A percentile compares a stretch with the other conserved stretches of the same genome.
phyloP scores from a whole-genome alignment of 2,888 invertebrate species.

The Drosophila prolongata region DNA sequence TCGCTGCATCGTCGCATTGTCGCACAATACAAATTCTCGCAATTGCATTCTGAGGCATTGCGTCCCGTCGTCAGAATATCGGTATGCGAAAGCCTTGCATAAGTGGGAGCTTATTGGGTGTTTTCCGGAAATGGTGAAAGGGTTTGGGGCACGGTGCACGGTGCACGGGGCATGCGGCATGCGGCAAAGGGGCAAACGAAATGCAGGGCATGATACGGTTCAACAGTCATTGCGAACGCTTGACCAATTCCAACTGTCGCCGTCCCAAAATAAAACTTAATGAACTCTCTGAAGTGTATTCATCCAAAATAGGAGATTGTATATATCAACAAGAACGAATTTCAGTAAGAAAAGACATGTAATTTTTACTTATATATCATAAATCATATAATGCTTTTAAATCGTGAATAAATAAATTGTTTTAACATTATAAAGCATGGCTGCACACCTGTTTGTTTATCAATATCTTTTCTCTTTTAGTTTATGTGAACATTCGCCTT shows the following conservation, averaged over 20 bases:
- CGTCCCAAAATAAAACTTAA: conserved; percentile 5
- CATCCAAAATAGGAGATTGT: not conserved
- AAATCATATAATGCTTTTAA: too few relatives aligned
- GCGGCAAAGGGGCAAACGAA: not conserved
- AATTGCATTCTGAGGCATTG: conserved; percentile 34
- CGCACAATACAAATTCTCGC: conserved; percentile 35
- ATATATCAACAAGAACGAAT: not conserved
- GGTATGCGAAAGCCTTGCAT: conserved; percentile 32
- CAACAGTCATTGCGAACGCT: not conserved
- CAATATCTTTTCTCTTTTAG: too few relatives aligned
- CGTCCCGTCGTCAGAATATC: conserved; percentile 15
- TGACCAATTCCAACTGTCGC: conserved; percentile 6
- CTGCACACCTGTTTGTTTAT: too few relatives aligned
- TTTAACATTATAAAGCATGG: too few relatives aligned
- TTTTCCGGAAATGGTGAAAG: conserved; percentile 6
- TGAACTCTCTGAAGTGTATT: not conserved
- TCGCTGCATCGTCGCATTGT: conserved; percentile 45
- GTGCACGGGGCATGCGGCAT: not conserved
- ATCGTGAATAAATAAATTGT: too few relatives aligned
- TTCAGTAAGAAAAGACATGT: too few relatives aligned
- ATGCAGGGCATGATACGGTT: not conserved
- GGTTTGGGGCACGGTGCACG: not conserved
- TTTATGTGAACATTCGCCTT: too few relatives aligned
- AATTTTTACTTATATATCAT: too few relatives aligned
- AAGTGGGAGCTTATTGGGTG: conserved; percentile 37